A percentile compares a stretch with the other conserved stretches of the same genome.
Evolutionary conservation across 2,113 vertebrate species (phyloP).

Genomic region (Chlorodrepanis virens): DNA sequence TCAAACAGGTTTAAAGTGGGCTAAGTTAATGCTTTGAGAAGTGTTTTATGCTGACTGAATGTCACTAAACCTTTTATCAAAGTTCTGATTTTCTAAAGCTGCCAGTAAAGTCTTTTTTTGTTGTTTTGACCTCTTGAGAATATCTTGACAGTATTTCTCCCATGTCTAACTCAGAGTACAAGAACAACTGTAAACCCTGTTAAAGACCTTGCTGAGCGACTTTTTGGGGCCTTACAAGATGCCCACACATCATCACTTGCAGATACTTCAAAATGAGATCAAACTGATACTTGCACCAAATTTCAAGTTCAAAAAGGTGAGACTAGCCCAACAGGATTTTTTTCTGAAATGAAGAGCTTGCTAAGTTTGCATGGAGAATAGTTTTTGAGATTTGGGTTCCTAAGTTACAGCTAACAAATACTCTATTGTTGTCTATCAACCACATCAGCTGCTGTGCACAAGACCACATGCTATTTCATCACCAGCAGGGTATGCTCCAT

Average conservation of each 20-base stretch:
- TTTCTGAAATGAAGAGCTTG: not conserved
- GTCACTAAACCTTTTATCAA: not conserved
- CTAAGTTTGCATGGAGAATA: not conserved
- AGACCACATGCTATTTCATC: not conserved
- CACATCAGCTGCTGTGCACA: not conserved
- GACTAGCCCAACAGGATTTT: not conserved
- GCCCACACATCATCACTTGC: not conserved
- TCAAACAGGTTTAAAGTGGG: not conserved
- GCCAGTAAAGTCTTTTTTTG: not conserved
- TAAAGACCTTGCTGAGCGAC: not conserved
- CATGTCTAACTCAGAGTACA: not conserved
- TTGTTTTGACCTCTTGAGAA: not conserved
- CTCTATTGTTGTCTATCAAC: not conserved
- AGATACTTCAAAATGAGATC: not conserved
- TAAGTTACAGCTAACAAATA: not conserved
- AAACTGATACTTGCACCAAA: not conserved
- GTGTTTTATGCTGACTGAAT: not conserved
- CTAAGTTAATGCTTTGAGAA: not conserved
- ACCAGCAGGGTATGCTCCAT: not conserved
- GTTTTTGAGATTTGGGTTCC: not conserved
- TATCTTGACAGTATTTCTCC: not conserved
- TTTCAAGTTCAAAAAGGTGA: not conserved
- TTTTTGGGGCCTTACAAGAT: not conserved
- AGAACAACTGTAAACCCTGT: not conserved
- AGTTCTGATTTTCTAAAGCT: not conserved